Conservation (phyloP, 2,888 invertebrate species). For the Cryptocephalus primarius region DNA sequence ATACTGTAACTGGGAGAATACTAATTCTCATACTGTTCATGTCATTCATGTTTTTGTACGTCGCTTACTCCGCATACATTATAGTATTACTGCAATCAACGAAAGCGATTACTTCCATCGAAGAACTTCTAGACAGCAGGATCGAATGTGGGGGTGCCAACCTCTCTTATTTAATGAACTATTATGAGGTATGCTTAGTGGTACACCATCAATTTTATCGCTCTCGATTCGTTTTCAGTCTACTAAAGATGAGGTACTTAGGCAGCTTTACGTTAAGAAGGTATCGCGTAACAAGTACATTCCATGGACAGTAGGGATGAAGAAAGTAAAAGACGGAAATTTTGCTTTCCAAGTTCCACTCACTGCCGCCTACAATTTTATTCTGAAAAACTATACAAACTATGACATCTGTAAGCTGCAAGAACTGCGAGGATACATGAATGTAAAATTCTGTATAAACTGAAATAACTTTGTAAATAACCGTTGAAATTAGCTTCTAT, state of each 20-base stretch:
- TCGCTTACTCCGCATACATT: conserved; percentile 42
- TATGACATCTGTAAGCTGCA: conserved; percentile 41
- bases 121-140: conserved; percentile 35
- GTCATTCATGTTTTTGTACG: conserved; percentile 38
- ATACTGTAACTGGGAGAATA: conserved; percentile 32
- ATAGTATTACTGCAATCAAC: conserved; percentile 42
- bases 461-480: too few species aligned
- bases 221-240: conserved; percentile 11
- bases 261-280: conserved; percentile 30
- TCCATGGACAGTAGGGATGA: conserved; percentile 30
- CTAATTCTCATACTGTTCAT: conserved; percentile 35
- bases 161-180: conserved; percentile 33
- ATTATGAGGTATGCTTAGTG: conserved; percentile 30
- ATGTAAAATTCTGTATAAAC: too few species aligned
- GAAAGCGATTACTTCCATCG: conserved; percentile 31
- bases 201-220: not conserved
- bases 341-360: conserved; percentile 37
- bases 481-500: too few species aligned
- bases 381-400: conserved; percentile 37
- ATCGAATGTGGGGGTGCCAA: conserved; percentile 36
- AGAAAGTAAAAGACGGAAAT: conserved; percentile 28
- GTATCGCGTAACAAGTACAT: conserved; percentile 33
- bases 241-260: conserved; percentile 29
- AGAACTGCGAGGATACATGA: conserved; percentile 29
- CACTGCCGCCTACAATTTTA: conserved; percentile 33